Percentiles rank a stretch among this genome's conserved stretches.
These are phyloP conservation scores for Acrossocheilus fasciatus DNA, from an alignment of 2,797 vertebrate species.

Conservation along the genomic window DNA sequence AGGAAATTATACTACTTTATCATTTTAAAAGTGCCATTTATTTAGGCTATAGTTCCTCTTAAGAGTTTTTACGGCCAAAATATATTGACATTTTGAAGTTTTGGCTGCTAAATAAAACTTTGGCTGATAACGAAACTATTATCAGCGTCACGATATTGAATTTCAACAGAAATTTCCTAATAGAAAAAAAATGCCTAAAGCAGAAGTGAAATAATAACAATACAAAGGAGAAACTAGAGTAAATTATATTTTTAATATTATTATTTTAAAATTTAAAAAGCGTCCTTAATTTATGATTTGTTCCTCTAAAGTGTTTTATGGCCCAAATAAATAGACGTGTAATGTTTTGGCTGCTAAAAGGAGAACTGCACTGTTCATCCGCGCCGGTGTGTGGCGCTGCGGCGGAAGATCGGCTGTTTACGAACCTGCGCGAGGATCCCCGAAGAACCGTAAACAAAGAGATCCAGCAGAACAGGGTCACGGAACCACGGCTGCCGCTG, in stretches of 20 bases:
- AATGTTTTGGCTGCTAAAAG: not conserved
- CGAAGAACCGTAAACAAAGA: slow-evolving; percentile 49
- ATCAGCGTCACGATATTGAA: not conserved
- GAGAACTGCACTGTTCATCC: not conserved
- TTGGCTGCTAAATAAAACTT: not conserved
- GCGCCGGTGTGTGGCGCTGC: slow-evolving; percentile 11
- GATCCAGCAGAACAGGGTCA: slow-evolving; percentile 28
- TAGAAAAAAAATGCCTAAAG: not conserved
- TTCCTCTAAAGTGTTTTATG: not conserved
- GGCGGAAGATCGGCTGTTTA: not conserved
- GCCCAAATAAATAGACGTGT: not conserved
- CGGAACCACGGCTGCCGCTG: slow-evolving; percentile 39
- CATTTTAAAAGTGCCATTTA: not conserved
- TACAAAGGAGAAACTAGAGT: not conserved
- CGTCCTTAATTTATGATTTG: no score
- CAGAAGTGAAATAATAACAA: not conserved
- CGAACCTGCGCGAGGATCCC: not conserved
- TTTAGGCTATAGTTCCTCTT: not conserved
- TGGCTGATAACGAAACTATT: not conserved
- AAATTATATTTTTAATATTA: not conserved
- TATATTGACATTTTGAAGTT: not conserved
- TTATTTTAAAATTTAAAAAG: not conserved
- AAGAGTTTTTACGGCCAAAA: not conserved
- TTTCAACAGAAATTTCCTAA: not conserved
- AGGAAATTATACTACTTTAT: not conserved